Conservation (phyloP, 2,797 vertebrate genomes). For the Coranthus polyacanthus region DNA sequence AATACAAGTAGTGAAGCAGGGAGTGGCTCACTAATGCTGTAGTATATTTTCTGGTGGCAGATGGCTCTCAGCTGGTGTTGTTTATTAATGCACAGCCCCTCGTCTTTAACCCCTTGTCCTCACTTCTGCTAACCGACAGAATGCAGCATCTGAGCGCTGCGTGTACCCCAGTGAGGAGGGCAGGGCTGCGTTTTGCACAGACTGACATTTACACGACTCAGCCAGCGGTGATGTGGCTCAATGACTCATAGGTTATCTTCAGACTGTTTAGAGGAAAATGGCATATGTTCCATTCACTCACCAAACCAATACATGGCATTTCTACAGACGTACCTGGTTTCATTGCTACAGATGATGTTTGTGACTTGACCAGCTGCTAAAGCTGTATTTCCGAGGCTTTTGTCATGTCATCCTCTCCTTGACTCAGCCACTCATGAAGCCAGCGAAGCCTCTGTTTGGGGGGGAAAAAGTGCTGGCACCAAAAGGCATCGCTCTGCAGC, state of each 20-base stretch:
- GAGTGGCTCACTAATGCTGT: constrained; percentile 38
- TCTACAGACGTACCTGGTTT: constrained; percentile 5
- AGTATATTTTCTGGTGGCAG: constrained; percentile 34
- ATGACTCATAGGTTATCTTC: constrained; percentile 67
- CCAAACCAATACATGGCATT: not conserved
- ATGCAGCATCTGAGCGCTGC: constrained; percentile 4
- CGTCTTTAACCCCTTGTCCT: constrained; percentile 18
- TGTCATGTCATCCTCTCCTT: constrained; percentile 48
- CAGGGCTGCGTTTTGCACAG: constrained; percentile 10
- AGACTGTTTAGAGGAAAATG: constrained; percentile 50
- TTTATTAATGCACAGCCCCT: constrained; percentile 34
- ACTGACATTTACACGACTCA: constrained; percentile 39
- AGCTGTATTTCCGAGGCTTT: constrained; percentile 26
- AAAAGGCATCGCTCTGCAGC: constrained; percentile 50
- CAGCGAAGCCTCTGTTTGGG: constrained; percentile 39
- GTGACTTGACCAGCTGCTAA: constrained; percentile 17
- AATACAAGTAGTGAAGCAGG: constrained; percentile 19
- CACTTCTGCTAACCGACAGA: constrained; percentile 24
- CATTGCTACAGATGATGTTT: not conserved
- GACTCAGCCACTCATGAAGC: constrained; percentile 34
- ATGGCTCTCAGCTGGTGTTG: constrained; percentile 63
- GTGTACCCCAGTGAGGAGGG: constrained; percentile 23
- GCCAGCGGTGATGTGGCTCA: constrained; percentile 35
- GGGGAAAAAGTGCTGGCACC: constrained; percentile 47
- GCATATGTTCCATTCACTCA: constrained; percentile 38